Evolutionary conservation across 2,113 vertebrate genomes (phyloP).

Genomic region (Chrysemys picta): DNA sequence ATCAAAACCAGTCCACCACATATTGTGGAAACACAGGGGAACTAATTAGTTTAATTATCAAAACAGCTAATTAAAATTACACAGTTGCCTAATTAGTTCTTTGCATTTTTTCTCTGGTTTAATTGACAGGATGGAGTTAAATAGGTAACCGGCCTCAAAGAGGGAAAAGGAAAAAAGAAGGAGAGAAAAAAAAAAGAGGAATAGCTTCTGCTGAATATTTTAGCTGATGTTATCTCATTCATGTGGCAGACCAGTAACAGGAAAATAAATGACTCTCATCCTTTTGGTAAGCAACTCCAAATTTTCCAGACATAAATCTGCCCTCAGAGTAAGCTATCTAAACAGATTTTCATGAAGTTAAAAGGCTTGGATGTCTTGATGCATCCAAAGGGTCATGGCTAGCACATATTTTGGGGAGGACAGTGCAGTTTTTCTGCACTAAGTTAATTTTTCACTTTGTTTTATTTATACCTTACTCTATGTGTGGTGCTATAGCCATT

Average conservation of each 20-base stretch:
- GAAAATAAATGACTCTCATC: constrained; percentile 90
- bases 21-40: constrained; percentile 98
- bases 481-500: constrained; percentile 48
- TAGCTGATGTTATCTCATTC: constrained; percentile 88
- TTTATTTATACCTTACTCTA: constrained; percentile 76
- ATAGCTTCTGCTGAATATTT: constrained; percentile 87
- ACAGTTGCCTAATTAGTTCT: constrained; percentile 97
- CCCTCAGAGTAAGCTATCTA: constrained; percentile 81
- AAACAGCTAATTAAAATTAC: constrained; percentile 94
- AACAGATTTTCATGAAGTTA: constrained; percentile 82
- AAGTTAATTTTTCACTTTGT: constrained; percentile 82
- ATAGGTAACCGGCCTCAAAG: constrained; percentile 89
- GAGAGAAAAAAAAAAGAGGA: constrained; percentile 71
- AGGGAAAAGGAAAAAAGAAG: constrained; percentile 73
- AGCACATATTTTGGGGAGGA: constrained; percentile 77
- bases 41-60: constrained; percentile 99
- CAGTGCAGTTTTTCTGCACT: constrained; percentile 75
- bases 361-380: constrained; percentile 77
- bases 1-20: constrained; percentile 95
- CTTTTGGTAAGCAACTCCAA: constrained; percentile 87
- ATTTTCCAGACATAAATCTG: constrained; percentile 89
- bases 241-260: constrained; percentile 87
- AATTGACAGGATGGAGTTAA: constrained; percentile 99
- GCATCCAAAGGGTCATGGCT: constrained; percentile 80
- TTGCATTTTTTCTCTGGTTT: constrained; percentile 89